Conservation (phyloP, 1,140 invertebrate species). For the Copidosoma floridanum region DNA sequence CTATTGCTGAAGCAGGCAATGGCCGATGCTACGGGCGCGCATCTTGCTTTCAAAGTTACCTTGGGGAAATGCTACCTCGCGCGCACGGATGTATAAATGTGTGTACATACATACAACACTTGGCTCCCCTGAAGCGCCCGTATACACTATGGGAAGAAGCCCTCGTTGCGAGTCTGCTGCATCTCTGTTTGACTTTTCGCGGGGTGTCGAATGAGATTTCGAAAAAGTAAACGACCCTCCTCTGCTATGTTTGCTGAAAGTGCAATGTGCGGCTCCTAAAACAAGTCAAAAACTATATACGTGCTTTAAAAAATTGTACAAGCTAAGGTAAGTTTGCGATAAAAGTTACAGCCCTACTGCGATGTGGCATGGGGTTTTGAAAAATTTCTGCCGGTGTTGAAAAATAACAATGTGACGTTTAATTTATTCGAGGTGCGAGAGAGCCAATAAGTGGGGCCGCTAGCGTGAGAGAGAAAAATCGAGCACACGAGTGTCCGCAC, state of each 20-base stretch:
- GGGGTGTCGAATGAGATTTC: too few relatives aligned
- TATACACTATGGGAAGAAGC: conserved; percentile 15
- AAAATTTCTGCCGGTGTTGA: conserved; percentile 1
- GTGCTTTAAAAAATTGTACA: too few relatives aligned
- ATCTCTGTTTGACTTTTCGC: conserved; percentile 5
- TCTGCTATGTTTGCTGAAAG: too few relatives aligned
- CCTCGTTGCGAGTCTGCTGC: background rate
- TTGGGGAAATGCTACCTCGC: too few relatives aligned
- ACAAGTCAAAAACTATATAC: too few relatives aligned
- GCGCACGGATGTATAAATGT: too few relatives aligned
- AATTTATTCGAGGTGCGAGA: conserved; percentile 9
- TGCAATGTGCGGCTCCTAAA: too few relatives aligned
- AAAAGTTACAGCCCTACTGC: background rate
- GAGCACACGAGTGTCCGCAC: conserved; percentile 26
- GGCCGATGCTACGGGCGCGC: conserved; percentile 53
- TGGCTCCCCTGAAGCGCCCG: conserved; percentile 14
- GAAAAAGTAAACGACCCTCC: too few relatives aligned
- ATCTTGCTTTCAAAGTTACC: too few relatives aligned
- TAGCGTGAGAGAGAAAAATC: conserved; percentile 30
- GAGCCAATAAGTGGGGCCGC: too few relatives aligned
- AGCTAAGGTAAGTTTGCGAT: background rate
- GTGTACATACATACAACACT: too few relatives aligned
- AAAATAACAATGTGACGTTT: conserved; percentile 18
- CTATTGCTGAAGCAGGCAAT: conserved; percentile 55
- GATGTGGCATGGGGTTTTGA: background rate